phyloP scores from a whole-genome alignment of 2,888 invertebrate genomes.

The Caenorhabditis macrosperma region DNA sequence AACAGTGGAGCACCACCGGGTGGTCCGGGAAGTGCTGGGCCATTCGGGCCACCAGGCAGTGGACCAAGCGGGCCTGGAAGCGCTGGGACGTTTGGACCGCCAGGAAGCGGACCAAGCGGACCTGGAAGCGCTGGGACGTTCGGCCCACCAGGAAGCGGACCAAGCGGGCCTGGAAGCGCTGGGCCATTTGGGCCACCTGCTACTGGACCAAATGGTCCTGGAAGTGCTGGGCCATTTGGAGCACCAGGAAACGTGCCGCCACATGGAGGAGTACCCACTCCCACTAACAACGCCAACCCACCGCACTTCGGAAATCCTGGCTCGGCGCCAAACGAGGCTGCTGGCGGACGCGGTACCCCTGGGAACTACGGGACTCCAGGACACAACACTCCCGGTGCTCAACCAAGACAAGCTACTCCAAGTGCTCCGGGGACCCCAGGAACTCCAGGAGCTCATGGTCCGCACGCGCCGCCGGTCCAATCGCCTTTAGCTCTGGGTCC shows the following conservation, averaged over 20 bases:
- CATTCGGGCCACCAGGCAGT: neutral
- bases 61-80: neutral
- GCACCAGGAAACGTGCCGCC: neutral
- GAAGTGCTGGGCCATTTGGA: neutral
- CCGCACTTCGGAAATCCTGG: neutral
- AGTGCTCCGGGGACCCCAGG: neutral
- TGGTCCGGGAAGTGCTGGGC: neutral
- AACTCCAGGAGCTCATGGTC: too few species aligned
- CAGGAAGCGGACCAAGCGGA: neutral
- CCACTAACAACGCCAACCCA: too few species aligned
- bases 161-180: neutral
- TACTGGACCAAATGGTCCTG: neutral
- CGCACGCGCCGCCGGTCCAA: too few species aligned
- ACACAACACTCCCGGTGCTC: neutral
- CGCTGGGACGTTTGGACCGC: neutral
- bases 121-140: conserved; percentile 3
- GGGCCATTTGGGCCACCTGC: neutral
- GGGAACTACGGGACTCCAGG: conserved; percentile 11
- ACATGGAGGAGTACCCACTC: too few species aligned
- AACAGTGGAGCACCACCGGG: neutral
- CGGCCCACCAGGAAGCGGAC: neutral
- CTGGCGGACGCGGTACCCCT: neutral
- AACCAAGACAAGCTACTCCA: neutral
- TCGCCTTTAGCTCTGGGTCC: too few species aligned
- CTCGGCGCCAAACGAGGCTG: neutral